Percentiles rank a stretch among this genome's conserved stretches.
Evolutionary conservation across 2,797 vertebrate genomes (phyloP).

Genomic region (Pseudochirops cupreus): DNA sequence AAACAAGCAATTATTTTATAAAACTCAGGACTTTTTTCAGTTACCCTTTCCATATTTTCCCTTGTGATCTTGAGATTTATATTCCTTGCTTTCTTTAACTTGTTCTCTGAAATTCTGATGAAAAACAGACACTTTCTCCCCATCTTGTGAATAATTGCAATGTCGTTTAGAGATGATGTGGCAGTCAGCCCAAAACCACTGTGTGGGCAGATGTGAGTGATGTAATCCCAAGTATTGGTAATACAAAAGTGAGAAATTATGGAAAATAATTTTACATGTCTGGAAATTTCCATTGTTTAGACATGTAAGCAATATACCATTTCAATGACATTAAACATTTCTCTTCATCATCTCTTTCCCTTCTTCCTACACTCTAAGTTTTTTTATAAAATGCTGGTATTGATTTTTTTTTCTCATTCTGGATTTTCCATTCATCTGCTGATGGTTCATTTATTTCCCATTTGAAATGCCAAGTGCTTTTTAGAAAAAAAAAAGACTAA

Average conservation of each 20-base stretch:
- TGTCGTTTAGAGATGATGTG: background rate
- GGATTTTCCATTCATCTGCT: background rate
- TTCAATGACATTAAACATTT: background rate
- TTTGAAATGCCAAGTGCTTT: background rate
- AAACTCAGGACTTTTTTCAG: background rate
- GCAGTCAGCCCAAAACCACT: background rate
- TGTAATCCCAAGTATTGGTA: background rate
- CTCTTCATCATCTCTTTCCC: background rate
- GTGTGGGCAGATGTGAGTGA: conserved; percentile 2
- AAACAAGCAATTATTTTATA: background rate
- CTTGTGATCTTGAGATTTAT: background rate
- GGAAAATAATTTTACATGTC: background rate
- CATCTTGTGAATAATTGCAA: background rate
- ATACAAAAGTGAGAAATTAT: background rate
- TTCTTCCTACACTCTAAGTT: background rate
- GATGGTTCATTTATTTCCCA: background rate
- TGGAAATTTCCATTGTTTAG: background rate
- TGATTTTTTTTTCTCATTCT: background rate
- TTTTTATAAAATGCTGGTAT: background rate
- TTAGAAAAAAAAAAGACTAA: background rate
- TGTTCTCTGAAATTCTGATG: background rate
- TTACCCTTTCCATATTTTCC: background rate
- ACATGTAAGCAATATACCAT: background rate
- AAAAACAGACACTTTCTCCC: background rate
- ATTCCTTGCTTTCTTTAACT: background rate